phyloP scores from a whole-genome alignment of 2,888 invertebrate genomes.

The Lathronympha strigana region DNA sequence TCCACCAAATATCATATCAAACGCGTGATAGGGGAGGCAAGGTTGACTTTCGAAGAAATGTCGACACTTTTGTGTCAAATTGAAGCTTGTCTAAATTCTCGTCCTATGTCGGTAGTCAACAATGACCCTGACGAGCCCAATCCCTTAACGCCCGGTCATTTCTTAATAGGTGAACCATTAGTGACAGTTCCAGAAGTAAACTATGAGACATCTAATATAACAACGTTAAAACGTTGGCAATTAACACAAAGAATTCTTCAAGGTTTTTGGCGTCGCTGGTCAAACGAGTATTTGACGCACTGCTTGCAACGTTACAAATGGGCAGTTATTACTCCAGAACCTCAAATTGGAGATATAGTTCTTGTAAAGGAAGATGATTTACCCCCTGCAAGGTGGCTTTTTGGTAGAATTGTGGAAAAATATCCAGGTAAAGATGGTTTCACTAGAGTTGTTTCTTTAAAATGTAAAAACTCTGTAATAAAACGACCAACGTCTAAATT shows the following conservation, averaged over 20 bases:
- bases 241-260: background rate
- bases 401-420: too few relatives aligned
- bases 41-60: conserved; percentile 5
- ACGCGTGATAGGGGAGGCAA: background rate
- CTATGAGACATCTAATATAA: too few relatives aligned
- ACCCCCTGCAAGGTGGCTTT: too few relatives aligned
- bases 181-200: background rate
- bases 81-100: conserved; percentile 17
- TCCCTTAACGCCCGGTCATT: conserved; percentile 7
- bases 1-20: background rate
- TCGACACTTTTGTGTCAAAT: background rate
- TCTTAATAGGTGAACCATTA: background rate
- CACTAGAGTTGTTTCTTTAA: too few relatives aligned
- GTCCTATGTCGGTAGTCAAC: background rate
- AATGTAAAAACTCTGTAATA: too few relatives aligned
- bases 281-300: background rate
- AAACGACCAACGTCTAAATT: too few relatives aligned
- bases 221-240: too few relatives aligned
- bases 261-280: conserved; percentile 18
- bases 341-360: too few relatives aligned
- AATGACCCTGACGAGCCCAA: background rate
- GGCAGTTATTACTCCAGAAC: conserved; percentile 2
- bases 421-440: too few relatives aligned
- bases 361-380: too few relatives aligned
- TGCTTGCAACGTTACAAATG: conserved; percentile 7